Conservation (phyloP, 2,888 invertebrate genomes). For the Sphaerophoria rueppellii region DNA sequence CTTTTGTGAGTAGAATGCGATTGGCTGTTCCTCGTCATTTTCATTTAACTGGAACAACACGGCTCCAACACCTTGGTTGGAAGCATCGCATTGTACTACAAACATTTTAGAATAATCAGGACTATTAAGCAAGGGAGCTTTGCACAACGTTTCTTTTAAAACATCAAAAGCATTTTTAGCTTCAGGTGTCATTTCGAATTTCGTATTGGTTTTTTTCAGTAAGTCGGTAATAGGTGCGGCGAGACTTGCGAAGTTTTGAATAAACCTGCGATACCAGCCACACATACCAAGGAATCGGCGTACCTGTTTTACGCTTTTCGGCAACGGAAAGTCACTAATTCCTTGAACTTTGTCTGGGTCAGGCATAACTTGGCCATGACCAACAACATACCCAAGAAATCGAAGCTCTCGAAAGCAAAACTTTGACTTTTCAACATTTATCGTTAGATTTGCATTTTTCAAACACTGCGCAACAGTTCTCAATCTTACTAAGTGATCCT, state of each 20-base stretch:
- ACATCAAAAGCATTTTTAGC: constrained; percentile 30
- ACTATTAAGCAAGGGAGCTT: constrained; percentile 32
- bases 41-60: constrained; percentile 39
- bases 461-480: constrained; percentile 40
- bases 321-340: constrained; percentile 43
- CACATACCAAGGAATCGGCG: constrained; percentile 70
- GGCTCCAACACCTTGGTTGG: neutral
- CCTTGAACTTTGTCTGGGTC: constrained; percentile 50
- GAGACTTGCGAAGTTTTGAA: constrained; percentile 43
- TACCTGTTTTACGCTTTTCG: constrained; percentile 67
- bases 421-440: constrained; percentile 50
- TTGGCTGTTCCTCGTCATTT: constrained; percentile 42
- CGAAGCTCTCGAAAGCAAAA: constrained; percentile 44
- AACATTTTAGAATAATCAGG: constrained; percentile 51
- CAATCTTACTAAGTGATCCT: neutral
- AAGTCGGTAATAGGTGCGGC: constrained; percentile 45
- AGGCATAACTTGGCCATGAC: constrained; percentile 32
- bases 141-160: constrained; percentile 36
- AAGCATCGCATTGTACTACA: constrained; percentile 62
- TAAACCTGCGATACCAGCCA: constrained; percentile 53
- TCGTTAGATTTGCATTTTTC: constrained; percentile 49
- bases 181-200: constrained; percentile 15
- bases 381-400: constrained; percentile 53
- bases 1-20: constrained; percentile 51
- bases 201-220: constrained; percentile 26